These are phyloP conservation scores for Tenthredo livida DNA, from an alignment of 2,888 invertebrate genomes.

Conservation along the genomic window DNA sequence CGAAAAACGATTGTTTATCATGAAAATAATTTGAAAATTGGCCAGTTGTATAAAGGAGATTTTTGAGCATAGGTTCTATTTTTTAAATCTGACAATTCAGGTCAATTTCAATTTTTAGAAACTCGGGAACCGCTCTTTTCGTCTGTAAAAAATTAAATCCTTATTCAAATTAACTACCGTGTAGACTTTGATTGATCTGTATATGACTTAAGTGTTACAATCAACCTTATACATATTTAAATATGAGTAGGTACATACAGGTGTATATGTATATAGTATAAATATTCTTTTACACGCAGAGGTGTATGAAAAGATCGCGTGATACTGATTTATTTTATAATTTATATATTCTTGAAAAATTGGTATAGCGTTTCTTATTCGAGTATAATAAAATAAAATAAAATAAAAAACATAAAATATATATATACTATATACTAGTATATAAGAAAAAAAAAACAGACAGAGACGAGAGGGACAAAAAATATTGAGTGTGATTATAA, in stretches of 20 bases:
- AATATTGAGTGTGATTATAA: constrained; percentile 59
- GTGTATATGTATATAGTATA: background rate
- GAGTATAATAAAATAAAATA: too few species aligned
- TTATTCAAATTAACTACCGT: background rate
- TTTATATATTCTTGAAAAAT: constrained; percentile 26
- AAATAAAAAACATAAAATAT: too few species aligned
- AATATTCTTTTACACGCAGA: background rate
- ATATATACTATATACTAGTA: background rate
- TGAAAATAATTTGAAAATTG: background rate
- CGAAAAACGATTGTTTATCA: background rate
- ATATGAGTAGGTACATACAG: background rate
- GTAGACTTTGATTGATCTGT: background rate
- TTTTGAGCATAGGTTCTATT: background rate
- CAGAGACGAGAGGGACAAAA: constrained; percentile 8
- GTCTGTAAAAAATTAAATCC: background rate
- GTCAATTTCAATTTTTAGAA: background rate
- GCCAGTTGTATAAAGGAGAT: background rate
- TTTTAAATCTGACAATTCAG: background rate
- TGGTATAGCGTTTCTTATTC: constrained; percentile 13
- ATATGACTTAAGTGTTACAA: background rate
- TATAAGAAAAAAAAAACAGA: background rate
- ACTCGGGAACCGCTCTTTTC: background rate
- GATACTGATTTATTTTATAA: background rate
- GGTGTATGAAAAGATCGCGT: constrained; percentile 27
- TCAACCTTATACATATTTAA: background rate